These are phyloP conservation scores for Accipiter badius DNA, from an alignment of 2,797 vertebrate species.

Conservation along the genomic window DNA sequence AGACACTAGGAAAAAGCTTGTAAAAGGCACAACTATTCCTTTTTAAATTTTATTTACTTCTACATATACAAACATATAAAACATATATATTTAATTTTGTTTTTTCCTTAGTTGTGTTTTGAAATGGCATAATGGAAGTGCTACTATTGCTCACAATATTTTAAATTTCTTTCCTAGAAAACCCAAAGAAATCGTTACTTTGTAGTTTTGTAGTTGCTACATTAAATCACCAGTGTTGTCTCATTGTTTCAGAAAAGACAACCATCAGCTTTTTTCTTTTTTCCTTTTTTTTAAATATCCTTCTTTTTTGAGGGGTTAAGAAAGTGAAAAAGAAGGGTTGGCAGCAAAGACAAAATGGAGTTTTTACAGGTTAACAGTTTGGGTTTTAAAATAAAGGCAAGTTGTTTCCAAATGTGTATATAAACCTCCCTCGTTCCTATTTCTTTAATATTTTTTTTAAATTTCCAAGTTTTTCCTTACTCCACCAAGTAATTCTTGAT, in stretches of 20 bases:
- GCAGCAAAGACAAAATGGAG: background rate
- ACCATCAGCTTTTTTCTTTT: background rate
- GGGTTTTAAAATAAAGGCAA: background rate
- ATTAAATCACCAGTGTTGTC: background rate
- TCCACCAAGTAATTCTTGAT: background rate
- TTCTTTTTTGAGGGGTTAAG: background rate
- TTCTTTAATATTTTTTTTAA: background rate
- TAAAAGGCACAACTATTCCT: background rate
- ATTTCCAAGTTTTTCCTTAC: too few species aligned
- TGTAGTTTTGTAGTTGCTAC: background rate
- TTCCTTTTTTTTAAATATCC: too few species aligned
- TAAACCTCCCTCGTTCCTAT: background rate
- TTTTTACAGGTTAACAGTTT: background rate
- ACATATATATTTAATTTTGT: background rate
- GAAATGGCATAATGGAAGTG: background rate
- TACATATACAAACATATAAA: background rate
- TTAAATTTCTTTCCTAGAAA: background rate
- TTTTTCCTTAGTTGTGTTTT: background rate
- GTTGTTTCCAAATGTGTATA: background rate
- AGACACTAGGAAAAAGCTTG: background rate
- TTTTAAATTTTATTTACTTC: background rate
- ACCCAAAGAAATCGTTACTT: background rate
- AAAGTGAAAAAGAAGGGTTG: background rate
- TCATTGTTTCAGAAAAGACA: background rate
- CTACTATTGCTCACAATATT: background rate